Conservation (phyloP, 37 sponge, comb jelly and placozoan species). For the Dysidea cf. avara region DNA sequence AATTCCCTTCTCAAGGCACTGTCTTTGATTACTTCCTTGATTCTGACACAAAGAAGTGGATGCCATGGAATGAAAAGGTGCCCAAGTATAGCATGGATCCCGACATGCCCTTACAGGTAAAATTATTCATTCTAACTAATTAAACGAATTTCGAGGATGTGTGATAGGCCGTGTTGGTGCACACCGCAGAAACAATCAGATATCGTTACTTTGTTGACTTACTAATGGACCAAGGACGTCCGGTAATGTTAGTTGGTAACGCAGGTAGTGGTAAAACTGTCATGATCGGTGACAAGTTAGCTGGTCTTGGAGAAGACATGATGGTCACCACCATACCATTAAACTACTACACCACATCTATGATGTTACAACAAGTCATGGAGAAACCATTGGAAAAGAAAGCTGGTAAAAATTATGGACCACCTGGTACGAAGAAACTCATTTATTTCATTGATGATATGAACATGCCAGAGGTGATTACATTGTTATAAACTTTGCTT, state of each 20-base stretch:
- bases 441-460: conserved; percentile 99
- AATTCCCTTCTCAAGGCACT: conserved; percentile 97
- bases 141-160: too few relatives aligned
- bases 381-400: conserved; percentile 99
- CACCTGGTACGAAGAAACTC: conserved; percentile 95
- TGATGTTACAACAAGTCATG: conserved; percentile 97
- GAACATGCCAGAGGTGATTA: conserved; percentile 94
- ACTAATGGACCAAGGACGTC: conserved; percentile 84
- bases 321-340: conserved; percentile 90
- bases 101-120: conserved; percentile 93
- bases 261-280: conserved; percentile 99
- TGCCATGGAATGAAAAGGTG: conserved; percentile 88
- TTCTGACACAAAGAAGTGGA: conserved; percentile 81
- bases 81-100: conserved; percentile 94
- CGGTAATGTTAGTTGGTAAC: conserved; percentile 98
- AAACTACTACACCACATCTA: conserved; percentile 98
- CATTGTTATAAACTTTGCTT: not conserved
- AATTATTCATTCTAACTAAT: too few relatives aligned
- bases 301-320: conserved; percentile 61
- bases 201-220: conserved; percentile 85
- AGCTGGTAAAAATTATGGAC: conserved; percentile 95
- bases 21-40: conserved; percentile 96
- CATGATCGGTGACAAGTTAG: conserved; percentile 85
- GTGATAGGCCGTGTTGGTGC: conserved; percentile 85
- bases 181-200: conserved; percentile 91